phyloP scores from a whole-genome alignment of 35 echinoderm and acorn worm species.

The Strongylocentrotus purpuratus region DNA sequence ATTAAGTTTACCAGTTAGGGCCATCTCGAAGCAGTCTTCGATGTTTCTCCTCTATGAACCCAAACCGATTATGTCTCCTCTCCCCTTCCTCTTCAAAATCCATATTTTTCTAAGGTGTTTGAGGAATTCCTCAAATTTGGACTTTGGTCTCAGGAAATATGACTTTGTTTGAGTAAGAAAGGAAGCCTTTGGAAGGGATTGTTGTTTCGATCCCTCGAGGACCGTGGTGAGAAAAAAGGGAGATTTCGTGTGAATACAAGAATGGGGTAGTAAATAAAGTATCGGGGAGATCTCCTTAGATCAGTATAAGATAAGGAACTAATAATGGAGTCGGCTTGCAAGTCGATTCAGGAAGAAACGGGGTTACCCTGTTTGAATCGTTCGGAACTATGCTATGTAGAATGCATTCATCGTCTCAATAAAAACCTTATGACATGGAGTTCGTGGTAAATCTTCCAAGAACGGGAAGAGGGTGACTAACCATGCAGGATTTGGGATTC shows the following conservation, averaged over 20 bases:
- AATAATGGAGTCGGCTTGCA: not conserved
- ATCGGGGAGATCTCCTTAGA: not conserved
- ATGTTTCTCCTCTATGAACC: too few relatives aligned
- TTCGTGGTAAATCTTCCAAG: not conserved
- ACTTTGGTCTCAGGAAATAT: not conserved
- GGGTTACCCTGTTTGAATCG: not conserved
- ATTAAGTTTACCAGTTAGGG: not conserved
- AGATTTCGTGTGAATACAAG: not conserved
- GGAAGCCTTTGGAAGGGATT: not conserved
- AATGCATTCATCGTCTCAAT: not conserved
- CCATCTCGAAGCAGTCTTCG: not conserved
- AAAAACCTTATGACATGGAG: not conserved
- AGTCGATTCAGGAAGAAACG: not conserved
- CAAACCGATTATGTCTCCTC: not conserved
- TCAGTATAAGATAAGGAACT: not conserved
- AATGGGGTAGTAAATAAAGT: not conserved
- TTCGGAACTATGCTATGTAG: too few relatives aligned
- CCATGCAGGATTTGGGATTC: not conserved
- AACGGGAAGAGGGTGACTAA: not conserved
- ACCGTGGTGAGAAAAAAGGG: not conserved
- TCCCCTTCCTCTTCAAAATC: not conserved
- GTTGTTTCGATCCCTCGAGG: not conserved
- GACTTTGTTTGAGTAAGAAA: not conserved
- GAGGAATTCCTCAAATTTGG: not conserved
- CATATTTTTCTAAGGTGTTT: not conserved